These are phyloP conservation scores for Cuniculus paca DNA, from an alignment of 2,797 vertebrate genomes.

Conservation along the genomic window DNA sequence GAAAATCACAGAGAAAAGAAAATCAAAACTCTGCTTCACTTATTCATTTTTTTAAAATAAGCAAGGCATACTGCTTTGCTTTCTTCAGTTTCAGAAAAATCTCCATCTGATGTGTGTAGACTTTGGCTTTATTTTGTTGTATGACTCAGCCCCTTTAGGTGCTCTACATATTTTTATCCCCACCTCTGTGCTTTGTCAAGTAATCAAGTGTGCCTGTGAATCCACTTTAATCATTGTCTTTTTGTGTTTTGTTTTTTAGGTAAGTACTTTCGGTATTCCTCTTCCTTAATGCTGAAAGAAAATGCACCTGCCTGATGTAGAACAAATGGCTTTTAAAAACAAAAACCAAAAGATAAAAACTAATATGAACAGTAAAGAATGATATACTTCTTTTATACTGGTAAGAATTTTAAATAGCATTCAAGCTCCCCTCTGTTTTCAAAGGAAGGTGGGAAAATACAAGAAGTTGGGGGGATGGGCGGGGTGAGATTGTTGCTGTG, in stretches of 20 bases:
- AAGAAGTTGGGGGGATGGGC: background rate
- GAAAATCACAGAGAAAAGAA: constrained; percentile 50
- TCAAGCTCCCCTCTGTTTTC: background rate
- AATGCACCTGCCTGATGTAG: constrained; percentile 61
- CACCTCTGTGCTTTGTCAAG: background rate
- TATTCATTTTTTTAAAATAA: background rate
- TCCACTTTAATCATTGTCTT: constrained; percentile 63
- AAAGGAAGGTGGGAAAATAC: fast-evolving
- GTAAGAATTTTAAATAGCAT: constrained; percentile 77
- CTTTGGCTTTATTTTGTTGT: background rate
- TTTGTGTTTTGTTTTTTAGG: constrained; percentile 86
- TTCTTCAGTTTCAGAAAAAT: background rate
- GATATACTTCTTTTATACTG: background rate
- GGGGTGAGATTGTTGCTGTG: background rate
- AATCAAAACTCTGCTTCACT: background rate
- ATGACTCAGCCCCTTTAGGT: fast-evolving
- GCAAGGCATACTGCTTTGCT: background rate
- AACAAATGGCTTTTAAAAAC: constrained; percentile 70
- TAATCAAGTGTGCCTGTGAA: background rate
- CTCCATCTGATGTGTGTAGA: background rate
- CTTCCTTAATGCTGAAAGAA: constrained; percentile 81
- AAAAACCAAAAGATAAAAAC: constrained; percentile 51
- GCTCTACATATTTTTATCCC: background rate
- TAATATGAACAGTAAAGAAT: constrained; percentile 9
- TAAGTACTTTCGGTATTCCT: constrained; percentile 87